Evolutionary conservation across 1,140 invertebrate genomes (phyloP), one percentile per base, ranked within the genome.

Genomic region (Asbolus verrucosus): DNA sequence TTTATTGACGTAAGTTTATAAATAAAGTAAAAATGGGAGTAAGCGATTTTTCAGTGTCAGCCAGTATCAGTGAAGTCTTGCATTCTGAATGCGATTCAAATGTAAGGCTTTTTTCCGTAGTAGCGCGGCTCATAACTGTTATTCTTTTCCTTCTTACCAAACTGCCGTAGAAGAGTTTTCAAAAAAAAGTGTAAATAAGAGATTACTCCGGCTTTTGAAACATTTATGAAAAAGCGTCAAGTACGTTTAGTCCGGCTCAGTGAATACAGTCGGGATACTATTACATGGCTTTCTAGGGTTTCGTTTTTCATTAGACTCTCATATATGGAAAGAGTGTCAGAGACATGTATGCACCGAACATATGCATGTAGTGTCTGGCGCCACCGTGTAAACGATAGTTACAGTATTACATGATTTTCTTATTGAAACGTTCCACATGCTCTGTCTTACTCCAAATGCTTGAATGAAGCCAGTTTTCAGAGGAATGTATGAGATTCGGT

Each of bases 251-350:
- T 30, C 27, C 27, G 16, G n/a, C 13, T 15, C 11, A 46, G 41
- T 46, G 41, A 46, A 19, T 19, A 18, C 16, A 18, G 6, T 9
- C 6, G 33, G 33, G 6, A 14, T 46, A 38, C 11, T 38, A 38
- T 46, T 46, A 15, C 18, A 8, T 4, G 15, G 41, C 21, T 46
- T 19, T 46, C 46, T 54, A 11, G 19, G 46, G 19, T 54, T 54
- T 54, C 27, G 46, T 54, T 54, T 54, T 54, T 54, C 46, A 54
- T 54, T 54, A 54, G 46, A 13, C 19, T 54, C 27, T 54, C 46
- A 54, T 54, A 54, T 54, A 54, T 54, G 46, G 46, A 54, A 54
- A 54, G 46, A 54, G 46, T 54, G 46, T 54, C 46, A 54, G 46
- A 19, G 14, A n/a, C 46, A 16, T 16, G 21, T 54, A 43, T 6